phyloP scores from a whole-genome alignment of 2,113 vertebrate species.

The Alouatta palliata region DNA sequence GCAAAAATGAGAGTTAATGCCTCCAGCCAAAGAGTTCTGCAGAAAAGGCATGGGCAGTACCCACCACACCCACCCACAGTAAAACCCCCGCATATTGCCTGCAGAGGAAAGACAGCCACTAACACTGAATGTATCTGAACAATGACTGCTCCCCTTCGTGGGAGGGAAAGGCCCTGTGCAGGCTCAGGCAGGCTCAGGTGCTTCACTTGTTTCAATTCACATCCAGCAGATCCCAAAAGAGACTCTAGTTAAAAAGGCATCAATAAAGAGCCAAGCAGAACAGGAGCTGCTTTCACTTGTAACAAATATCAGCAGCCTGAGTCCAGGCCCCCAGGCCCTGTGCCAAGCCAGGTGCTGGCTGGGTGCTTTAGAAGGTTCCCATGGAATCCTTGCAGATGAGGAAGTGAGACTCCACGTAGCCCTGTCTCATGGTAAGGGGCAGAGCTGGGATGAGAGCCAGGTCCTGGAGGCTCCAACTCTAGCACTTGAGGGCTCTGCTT shows the following conservation, averaged over 20 bases:
- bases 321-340: background rate
- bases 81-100: background rate
- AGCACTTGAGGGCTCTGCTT: background rate
- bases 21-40: background rate
- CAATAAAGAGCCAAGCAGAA: background rate
- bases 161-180: background rate
- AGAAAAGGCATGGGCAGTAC: background rate
- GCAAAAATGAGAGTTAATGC: background rate
- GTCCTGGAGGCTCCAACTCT: background rate
- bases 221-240: background rate
- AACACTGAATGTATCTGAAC: background rate
- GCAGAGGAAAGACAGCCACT: background rate
- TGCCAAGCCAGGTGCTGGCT: background rate
- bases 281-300: background rate
- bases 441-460: background rate
- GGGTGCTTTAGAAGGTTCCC: background rate
- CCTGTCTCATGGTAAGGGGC: accelerated
- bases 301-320: background rate
- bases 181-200: background rate
- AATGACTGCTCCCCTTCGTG: background rate
- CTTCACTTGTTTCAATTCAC: too few species aligned
- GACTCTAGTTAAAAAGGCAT: background rate
- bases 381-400: accelerated
- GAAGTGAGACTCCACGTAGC: background rate
- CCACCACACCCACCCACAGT: background rate